Percentiles rank a stretch among this genome's conserved stretches.
phyloP scores from a whole-genome alignment of 2,113 vertebrate species.

The Fregata magnificens region DNA sequence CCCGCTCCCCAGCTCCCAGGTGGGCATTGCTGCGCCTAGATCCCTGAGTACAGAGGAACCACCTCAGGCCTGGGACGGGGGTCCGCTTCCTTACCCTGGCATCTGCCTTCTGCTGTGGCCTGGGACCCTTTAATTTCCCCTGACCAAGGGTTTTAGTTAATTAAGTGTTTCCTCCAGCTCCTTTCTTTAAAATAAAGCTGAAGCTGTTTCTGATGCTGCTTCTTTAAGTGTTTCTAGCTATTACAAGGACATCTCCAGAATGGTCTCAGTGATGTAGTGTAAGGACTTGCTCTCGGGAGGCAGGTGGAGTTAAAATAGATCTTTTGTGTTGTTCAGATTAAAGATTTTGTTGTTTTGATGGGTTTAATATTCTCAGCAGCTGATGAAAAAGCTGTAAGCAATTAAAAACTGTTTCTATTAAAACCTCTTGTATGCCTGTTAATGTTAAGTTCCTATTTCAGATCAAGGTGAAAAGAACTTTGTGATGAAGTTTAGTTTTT shows the following conservation, averaged over 20 bases:
- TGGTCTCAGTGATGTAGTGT: fast-evolving
- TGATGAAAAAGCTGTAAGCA: background rate
- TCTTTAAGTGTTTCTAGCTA: background rate
- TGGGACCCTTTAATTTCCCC: background rate
- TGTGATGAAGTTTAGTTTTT: background rate
- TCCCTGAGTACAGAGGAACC: background rate
- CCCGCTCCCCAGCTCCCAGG: background rate
- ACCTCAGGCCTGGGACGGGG: background rate
- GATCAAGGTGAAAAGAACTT: background rate
- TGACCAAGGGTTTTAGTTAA: background rate
- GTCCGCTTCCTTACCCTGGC: background rate
- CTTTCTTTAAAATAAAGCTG: background rate
- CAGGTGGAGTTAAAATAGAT: background rate
- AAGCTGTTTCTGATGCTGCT: background rate
- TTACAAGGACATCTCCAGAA: background rate
- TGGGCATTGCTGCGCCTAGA: fast-evolving
- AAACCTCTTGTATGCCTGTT: background rate
- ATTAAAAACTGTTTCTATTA: slow-evolving; percentile 1
- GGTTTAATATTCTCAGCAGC: background rate
- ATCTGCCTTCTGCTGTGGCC: background rate
- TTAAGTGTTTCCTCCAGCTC: background rate
- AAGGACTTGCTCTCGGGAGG: background rate
- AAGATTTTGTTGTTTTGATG: background rate
- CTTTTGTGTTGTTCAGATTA: background rate
- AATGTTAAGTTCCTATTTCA: background rate